Base-by-base conservation (phyloP, 2,888 invertebrate genomes). In the Dugesia japonica region DNA sequence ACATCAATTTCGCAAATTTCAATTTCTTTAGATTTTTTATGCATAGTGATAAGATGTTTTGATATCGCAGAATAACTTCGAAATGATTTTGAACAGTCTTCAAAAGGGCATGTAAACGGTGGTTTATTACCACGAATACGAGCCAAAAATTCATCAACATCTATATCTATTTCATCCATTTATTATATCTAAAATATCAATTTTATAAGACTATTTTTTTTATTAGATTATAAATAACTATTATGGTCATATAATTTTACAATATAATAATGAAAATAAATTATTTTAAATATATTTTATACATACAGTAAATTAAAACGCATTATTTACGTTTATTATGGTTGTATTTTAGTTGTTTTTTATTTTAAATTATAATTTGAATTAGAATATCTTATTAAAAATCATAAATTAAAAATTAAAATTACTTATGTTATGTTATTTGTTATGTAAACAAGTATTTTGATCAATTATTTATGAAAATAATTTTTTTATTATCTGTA, bases 21-120 rank as follows among this genome's bases (percentile, higher is more conserved):
- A 23, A 56, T 56, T 56, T 56, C 56, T 56, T 56, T 56, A n/a
- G 56, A 56, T 56, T 56, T 56, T n/a, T 56, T 56, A 23, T 56
- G 56, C 4, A 56, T 56, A 20, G 56, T 20, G 4, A 31, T 31
- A 56, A 56, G 56, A 56, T 56, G 56, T 56, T 56, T 56, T 4
- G n/a, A 23, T 4, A 56, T 56, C 56, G 56, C 56, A 20, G 56
- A 27, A 56, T 9, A 56, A 13, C 42, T 73, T 85, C 91, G 91
- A 85, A 92, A 92, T 26, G 89, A 89, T 83, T 90, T 90, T 80
- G 89, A 90, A 86, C 92, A 92, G 81, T 90, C 89, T 81, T 89
- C 89, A 75, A 91, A 87, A 9, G 92, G 92, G 82, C 92, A 93
- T 81, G 89, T 89, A 85, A 91, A 92, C 74, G 92, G 92, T 75